phyloP scores from a whole-genome alignment of 2,888 invertebrate genomes.

The Microplitis deprimator region DNA sequence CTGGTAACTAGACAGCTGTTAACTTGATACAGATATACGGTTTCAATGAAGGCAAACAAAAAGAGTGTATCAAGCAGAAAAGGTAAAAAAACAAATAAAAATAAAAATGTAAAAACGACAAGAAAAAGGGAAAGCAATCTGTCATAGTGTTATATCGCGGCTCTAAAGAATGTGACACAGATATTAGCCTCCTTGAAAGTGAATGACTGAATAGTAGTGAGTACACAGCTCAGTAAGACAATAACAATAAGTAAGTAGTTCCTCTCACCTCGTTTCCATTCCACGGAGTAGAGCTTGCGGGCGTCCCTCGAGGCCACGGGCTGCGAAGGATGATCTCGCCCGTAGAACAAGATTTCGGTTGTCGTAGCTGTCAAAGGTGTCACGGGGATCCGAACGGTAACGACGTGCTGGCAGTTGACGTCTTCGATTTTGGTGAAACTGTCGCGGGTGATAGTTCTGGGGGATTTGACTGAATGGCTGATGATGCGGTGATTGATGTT shows the following conservation, averaged over 20 bases:
- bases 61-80: slow-evolving; percentile 39
- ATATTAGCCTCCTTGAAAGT: slow-evolving; percentile 25
- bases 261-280: slow-evolving; percentile 65
- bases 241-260: slow-evolving; percentile 1
- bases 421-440: slow-evolving; percentile 47
- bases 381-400: slow-evolving; percentile 50
- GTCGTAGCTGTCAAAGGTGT: slow-evolving; percentile 36
- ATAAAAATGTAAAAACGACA: slow-evolving; percentile 8
- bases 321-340: slow-evolving; percentile 31
- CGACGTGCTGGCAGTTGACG: slow-evolving; percentile 49
- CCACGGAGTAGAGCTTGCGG: slow-evolving; percentile 54
- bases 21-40: neutral
- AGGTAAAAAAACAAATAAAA: slow-evolving; percentile 23
- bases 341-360: slow-evolving; percentile 34
- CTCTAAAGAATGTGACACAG: slow-evolving; percentile 42
- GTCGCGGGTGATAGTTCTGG: slow-evolving; percentile 12
- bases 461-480: slow-evolving; percentile 37
- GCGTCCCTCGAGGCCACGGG: slow-evolving; percentile 39
- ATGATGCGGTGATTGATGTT: slow-evolving; percentile 37
- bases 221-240: neutral
- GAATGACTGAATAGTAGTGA: slow-evolving; percentile 9
- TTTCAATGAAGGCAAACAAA: neutral
- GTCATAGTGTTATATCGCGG: neutral
- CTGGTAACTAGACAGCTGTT: neutral
- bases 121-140: slow-evolving; percentile 9